Conservation (phyloP, 2,113 vertebrate species). For the Leptobrachium ailaonicum region DNA sequence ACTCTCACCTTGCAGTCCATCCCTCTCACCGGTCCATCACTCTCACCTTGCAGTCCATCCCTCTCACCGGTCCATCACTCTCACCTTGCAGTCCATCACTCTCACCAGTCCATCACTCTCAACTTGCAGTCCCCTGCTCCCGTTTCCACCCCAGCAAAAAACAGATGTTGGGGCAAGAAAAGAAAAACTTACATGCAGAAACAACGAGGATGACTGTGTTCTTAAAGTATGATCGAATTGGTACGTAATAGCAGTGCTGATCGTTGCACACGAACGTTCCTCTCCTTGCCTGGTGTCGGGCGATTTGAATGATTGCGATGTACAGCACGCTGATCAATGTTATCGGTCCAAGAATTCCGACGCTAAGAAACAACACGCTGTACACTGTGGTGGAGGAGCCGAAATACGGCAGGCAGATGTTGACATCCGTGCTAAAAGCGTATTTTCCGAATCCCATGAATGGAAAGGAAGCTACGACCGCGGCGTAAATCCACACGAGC, state of each 20-base stretch:
- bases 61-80: no score
- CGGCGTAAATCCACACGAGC: slow-evolving; percentile 61
- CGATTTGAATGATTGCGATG: slow-evolving; percentile 64
- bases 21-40: no score
- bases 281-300: slow-evolving; percentile 64
- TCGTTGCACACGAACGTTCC: slow-evolving; percentile 75
- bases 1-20: no score
- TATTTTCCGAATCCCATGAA: slow-evolving; percentile 68
- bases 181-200: slow-evolving; percentile 63
- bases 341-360: slow-evolving; percentile 59
- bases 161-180: no score
- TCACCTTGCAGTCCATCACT: no score
- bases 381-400: slow-evolving; percentile 52
- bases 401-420: slow-evolving; percentile 63
- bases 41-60: no score
- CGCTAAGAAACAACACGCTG: slow-evolving; percentile 55
- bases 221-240: slow-evolving; percentile 67
- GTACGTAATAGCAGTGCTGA: slow-evolving; percentile 73
- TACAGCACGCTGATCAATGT: slow-evolving; percentile 63
- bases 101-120: no score
- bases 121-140: no score
- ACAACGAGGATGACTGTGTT: slow-evolving; percentile 68
- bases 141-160: no score
- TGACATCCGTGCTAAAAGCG: slow-evolving; percentile 58
- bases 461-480: slow-evolving; percentile 59